Conservation (phyloP, 2,113 vertebrate genomes). For the Aegypius monachus region DNA sequence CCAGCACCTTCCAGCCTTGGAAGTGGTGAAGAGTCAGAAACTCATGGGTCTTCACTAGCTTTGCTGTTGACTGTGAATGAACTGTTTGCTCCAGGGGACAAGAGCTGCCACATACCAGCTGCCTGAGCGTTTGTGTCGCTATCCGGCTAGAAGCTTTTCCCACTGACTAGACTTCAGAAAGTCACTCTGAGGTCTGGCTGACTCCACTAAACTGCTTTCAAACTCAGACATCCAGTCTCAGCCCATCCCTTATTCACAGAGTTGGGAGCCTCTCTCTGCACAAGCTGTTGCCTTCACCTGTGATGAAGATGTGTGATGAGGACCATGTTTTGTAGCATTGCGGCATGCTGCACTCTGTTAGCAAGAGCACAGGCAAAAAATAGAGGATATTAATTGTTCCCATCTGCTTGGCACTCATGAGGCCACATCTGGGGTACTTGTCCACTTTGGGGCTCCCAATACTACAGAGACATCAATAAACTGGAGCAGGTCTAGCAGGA, state of each 20-base stretch:
- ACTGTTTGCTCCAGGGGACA: not conserved
- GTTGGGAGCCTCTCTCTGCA: not conserved
- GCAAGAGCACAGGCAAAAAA: not conserved
- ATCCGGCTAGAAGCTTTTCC: not conserved
- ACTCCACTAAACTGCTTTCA: not conserved
- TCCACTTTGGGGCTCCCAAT: not conserved
- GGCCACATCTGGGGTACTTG: too few species aligned
- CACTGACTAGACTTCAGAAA: not conserved
- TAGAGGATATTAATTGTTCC: not conserved
- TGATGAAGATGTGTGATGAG: not conserved
- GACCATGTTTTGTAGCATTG: not conserved
- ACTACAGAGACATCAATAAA: not conserved
- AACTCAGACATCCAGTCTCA: not conserved
- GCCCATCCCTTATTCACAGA: not conserved
- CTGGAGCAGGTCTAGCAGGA: not conserved
- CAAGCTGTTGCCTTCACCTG: not conserved
- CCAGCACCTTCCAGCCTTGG: not conserved
- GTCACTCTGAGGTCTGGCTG: not conserved
- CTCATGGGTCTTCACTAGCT: not conserved
- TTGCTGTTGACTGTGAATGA: not conserved
- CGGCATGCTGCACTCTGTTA: not conserved
- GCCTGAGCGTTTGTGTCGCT: accelerated
- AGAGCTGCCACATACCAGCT: not conserved
- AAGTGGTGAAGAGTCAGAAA: not conserved
- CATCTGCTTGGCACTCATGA: accelerated